Evolutionary conservation across 1,140 invertebrate genomes (phyloP), one percentile per base, ranked within the genome.

Genomic region (Adoxophyes honmai): DNA sequence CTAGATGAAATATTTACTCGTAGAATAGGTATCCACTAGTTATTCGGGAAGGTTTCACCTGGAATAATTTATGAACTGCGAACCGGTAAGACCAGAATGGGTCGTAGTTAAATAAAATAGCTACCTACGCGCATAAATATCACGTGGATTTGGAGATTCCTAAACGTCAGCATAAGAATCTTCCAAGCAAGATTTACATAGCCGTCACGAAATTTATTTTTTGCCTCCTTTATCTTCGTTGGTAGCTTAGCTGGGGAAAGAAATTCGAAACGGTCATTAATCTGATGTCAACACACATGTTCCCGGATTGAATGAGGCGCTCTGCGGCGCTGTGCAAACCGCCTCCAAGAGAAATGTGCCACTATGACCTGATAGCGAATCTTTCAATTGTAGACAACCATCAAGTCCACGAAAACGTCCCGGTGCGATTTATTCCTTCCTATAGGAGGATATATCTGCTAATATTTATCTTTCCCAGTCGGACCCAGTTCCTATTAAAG

Each of bases 281-380:
- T 73, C 67, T 70, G 59, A 68, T 62, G 70, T 69, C 67, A 65
- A 66, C 61, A 56, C 60, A 63, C 57, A 65, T 62, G 62, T 60
- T 38, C 34, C 57, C 36, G 35, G 53, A 62, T 64, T 57, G 59
- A 64, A 64, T 60, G 52, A 58, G 38, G 28, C 57, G 34, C 42
- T 54, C 53, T 42, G 52, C 36, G 57, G 53, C 54, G 57, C 62
- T 58, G 62, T 51, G 59, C 59, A 57, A 61, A 59, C 61, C 51
- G 44, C 34, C 36, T 48, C 55, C 36, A 59, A 62, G 52, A 61
- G 53, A 64, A 64, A 68, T 57, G 42, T 64, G 63, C 69, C 61
- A 66, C 60, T 61, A 64, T 66, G 61, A 66, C 66, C 68, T 44
- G 62, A 68, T 66, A 64, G 52, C 28, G 57, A 69, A 64, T 68